Percentiles rank a stretch among this genome's conserved stretches.
phyloP scores from a whole-genome alignment of 2,797 vertebrate genomes.

The Toxotes lorentzi region DNA sequence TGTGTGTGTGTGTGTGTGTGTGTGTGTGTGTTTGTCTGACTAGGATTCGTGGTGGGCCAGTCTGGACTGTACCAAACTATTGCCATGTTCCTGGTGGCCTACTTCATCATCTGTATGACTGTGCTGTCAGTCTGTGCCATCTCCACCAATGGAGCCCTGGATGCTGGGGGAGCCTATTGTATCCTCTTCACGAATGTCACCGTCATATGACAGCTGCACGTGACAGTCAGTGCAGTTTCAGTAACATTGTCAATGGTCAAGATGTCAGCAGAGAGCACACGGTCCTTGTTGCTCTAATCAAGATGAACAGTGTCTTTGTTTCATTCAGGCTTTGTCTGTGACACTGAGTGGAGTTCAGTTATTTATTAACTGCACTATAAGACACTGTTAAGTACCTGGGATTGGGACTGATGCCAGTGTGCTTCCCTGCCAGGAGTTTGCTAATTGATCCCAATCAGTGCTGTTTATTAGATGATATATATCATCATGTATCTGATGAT shows the following conservation, averaged over 20 bases:
- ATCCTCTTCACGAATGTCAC: conserved; percentile 79
- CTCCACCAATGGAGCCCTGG: conserved; percentile 93
- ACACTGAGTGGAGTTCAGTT: conserved; percentile 5
- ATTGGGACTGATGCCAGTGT: neutral
- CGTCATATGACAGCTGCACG: conserved; percentile 10
- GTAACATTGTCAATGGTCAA: neutral
- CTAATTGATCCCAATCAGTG: neutral
- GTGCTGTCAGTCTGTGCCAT: conserved; percentile 93
- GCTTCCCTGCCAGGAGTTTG: neutral
- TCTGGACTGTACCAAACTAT: conserved; percentile 91
- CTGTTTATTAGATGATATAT: neutral
- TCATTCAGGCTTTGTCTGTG: neutral
- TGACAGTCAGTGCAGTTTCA: conserved; percentile 1
- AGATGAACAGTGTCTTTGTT: neutral
- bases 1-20: conserved; percentile 3
- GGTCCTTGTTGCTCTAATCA: neutral
- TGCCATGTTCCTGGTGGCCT: conserved; percentile 90
- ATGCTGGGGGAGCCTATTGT: conserved; percentile 94
- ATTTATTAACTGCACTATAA: neutral
- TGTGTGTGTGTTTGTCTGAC: conserved; percentile 16
- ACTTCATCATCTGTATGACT: conserved; percentile 94
- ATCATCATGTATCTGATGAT: neutral
- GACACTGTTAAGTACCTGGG: neutral
- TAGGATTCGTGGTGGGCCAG: conserved; percentile 89
- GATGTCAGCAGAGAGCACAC: conserved; percentile 1